A percentile compares a stretch with the other conserved stretches of the same genome.
Evolutionary conservation across 2,113 vertebrate genomes (phyloP).

Genomic region (Rhinolophus sinicus): DNA sequence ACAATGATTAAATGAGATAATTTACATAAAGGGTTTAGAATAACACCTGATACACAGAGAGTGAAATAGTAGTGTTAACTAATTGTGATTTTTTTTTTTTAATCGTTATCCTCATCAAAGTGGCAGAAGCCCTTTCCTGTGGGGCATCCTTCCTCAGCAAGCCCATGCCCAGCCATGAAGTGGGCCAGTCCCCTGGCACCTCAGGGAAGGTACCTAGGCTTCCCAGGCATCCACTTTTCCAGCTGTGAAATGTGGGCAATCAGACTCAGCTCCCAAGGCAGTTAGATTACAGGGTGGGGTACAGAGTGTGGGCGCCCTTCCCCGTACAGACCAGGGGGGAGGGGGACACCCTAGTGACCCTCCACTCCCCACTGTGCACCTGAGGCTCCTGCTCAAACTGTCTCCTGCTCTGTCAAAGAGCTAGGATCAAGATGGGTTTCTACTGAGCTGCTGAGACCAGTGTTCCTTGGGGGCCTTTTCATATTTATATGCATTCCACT

Average conservation of each 20-base stretch:
- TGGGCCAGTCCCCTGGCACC: not conserved
- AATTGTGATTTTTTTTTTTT: not conserved
- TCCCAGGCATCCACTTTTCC: not conserved
- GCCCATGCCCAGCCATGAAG: too few relatives aligned
- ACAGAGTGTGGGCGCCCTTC: not conserved
- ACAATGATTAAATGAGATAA: not conserved
- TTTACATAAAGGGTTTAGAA: not conserved
- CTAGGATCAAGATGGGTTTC: not conserved
- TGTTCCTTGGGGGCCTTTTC: not conserved
- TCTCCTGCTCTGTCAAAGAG: not conserved
- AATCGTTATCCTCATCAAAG: not conserved
- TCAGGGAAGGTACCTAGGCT: not conserved
- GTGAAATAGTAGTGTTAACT: not conserved
- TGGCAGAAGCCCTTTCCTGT: rapidly evolving
- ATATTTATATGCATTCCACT: too few relatives aligned
- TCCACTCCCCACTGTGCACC: not conserved
- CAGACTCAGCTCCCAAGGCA: not conserved
- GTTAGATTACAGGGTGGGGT: not conserved
- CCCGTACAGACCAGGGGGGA: not conserved
- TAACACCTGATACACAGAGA: not conserved
- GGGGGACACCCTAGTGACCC: too few relatives aligned
- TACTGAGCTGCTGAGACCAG: not conserved
- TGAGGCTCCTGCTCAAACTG: not conserved
- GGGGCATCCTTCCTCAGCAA: not conserved
- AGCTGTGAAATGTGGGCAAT: not conserved